phyloP scores from a whole-genome alignment of 2,888 invertebrate genomes.

The Tinea pellionella region DNA sequence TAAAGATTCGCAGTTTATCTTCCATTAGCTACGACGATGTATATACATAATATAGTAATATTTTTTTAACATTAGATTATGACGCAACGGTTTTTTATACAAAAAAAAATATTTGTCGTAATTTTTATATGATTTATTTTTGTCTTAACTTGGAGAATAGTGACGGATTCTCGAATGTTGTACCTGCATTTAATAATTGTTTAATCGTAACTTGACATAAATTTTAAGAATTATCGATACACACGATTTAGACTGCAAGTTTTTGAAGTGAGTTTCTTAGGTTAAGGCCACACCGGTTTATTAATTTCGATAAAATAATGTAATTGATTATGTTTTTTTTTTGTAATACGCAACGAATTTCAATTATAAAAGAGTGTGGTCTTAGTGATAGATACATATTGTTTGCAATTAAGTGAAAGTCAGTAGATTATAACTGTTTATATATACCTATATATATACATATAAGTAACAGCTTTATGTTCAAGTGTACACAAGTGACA shows the following conservation, averaged over 20 bases:
- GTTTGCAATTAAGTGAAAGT: slow-evolving; percentile 57
- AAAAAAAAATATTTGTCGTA: slow-evolving; percentile 49
- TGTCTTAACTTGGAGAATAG: slow-evolving; percentile 57
- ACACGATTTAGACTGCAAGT: slow-evolving; percentile 46
- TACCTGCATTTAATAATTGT: slow-evolving; percentile 68
- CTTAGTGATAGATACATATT: slow-evolving; percentile 31
- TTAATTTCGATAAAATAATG: neutral
- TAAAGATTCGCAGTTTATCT: slow-evolving; percentile 69
- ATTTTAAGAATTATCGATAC: slow-evolving; percentile 41
- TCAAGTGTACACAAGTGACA: slow-evolving; percentile 47
- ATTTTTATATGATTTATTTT: slow-evolving; percentile 59
- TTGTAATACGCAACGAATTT: neutral
- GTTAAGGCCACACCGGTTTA: neutral
- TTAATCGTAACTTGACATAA: slow-evolving; percentile 63
- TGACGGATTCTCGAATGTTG: slow-evolving; percentile 67
- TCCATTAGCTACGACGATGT: slow-evolving; percentile 52
- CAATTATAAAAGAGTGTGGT: neutral
- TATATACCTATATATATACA: too few relatives aligned
- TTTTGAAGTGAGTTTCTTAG: neutral
- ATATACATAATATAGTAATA: slow-evolving; percentile 35
- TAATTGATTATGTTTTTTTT: neutral
- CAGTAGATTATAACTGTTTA: slow-evolving; percentile 54
- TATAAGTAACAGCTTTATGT: slow-evolving; percentile 65
- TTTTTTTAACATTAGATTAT: slow-evolving; percentile 45
- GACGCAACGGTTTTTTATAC: slow-evolving; percentile 44